Evolutionary conservation across 2,888 invertebrate genomes (phyloP), one percentile per base, ranked within the genome.

Genomic region (Melikaiella ostensackeni): DNA sequence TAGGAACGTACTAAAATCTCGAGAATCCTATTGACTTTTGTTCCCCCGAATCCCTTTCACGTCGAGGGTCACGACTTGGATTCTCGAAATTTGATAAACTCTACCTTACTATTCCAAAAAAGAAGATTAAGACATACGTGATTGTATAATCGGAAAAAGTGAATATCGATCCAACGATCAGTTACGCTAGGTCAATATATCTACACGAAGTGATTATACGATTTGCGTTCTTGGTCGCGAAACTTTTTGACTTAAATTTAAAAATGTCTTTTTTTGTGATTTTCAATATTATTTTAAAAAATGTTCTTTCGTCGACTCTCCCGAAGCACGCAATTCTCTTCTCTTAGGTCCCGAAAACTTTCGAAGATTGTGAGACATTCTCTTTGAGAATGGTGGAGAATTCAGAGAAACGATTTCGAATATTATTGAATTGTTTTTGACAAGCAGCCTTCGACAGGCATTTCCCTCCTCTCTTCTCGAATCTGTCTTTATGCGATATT

Each of bases 401-500:
- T 16, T 42, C 16, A 16, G 42, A 50, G n/a, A 50, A 8, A 50
- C n/a, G 8, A 9, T 50, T n/a, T 50, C 19, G 3, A 50, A 50
- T 50, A 50, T 9, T 50, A n/a, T n/a, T 50, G 3, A 50, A 50
- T n/a, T 50, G 16, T 50, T 50, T 35, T 16, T 24, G 27, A 30
- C 38, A 50, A 50, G 9, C 70, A 50, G 50, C 50, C 70, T 70
- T 70, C 74, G 78, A 80, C 75, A 78, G 66, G 76, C 77, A 79
- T 81, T 79, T 83, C 82, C 79, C 81, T 79, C 75, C 74, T 78
- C 81, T 80, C 83, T 82, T 80, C 57, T 74, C 77, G 78, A 81
- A 73, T 79, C 66, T 83, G 79, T 82, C 80, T 80, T 83, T 80
- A 81, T 80, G 74, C 78, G 79, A 70, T 70, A 70, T 80, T 81